Conservation (phyloP, 2,113 vertebrate genomes). For the Octodon degus region DNA sequence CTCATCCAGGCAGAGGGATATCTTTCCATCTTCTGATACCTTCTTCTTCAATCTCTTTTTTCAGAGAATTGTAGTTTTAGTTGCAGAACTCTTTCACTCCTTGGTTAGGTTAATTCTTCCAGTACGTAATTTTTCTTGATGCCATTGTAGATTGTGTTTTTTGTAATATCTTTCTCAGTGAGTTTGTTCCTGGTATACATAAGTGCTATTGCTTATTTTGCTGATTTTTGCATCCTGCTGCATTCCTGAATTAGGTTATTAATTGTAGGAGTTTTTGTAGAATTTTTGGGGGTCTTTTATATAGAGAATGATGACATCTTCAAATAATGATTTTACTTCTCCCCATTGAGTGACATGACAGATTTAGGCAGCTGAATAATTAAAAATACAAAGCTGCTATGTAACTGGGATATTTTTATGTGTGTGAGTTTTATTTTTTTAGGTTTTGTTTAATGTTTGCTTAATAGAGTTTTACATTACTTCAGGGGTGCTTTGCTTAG, state of each 20-base stretch:
- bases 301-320: not conserved
- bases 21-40: not conserved
- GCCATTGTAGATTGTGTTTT: too few species aligned
- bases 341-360: not conserved
- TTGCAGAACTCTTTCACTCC: not conserved
- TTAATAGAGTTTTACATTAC: not conserved
- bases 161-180: not conserved
- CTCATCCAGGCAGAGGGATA: not conserved
- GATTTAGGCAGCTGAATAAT: not conserved
- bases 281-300: not conserved
- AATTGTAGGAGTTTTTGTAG: not conserved
- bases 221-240: not conserved
- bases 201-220: not conserved
- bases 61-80: not conserved
- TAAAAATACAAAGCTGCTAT: not conserved
- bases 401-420: not conserved
- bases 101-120: not conserved
- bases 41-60: not conserved
- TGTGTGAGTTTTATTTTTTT: not conserved
- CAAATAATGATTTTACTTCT: not conserved
- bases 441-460: not conserved
- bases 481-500: not conserved
- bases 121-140: not conserved
- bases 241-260: not conserved
- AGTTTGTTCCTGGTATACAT: not conserved